phyloP scores from a whole-genome alignment of 2,888 invertebrate genomes.

The Conus canariensis region DNA sequence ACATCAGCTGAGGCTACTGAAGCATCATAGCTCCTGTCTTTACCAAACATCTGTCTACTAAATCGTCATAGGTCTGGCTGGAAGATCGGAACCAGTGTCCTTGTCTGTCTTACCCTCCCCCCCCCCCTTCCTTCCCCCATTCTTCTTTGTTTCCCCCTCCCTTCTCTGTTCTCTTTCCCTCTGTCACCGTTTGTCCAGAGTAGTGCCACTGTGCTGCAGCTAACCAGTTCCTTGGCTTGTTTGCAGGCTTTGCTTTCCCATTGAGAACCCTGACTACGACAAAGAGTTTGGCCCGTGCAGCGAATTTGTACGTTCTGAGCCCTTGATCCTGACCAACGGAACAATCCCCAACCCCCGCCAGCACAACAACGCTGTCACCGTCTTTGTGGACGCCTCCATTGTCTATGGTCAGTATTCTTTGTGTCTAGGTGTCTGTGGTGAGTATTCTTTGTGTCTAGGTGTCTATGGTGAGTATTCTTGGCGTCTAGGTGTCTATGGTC shows the following conservation, averaged over 20 bases:
- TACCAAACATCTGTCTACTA: no score
- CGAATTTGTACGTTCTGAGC: slow-evolving; percentile 47
- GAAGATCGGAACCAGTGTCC: no score
- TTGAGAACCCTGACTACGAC: slow-evolving; percentile 42
- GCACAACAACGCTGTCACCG: slow-evolving; percentile 45
- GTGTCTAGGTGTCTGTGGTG: neutral
- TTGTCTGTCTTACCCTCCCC: neutral
- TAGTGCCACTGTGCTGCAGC: no score
- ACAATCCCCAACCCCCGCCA: slow-evolving; percentile 33
- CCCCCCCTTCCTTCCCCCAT: neutral
- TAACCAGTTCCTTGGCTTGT: neutral
- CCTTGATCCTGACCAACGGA: slow-evolving; percentile 28
- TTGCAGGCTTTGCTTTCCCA: slow-evolving; percentile 47
- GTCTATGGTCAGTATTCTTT: slow-evolving; percentile 13
- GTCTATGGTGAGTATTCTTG: neutral
- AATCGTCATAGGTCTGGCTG: no score
- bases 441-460: neutral
- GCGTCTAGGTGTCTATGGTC: no score
- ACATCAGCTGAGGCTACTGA: no score
- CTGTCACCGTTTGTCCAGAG: neutral
- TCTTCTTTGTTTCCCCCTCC: neutral
- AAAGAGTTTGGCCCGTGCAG: slow-evolving; percentile 43
- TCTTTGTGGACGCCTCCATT: slow-evolving; percentile 43
- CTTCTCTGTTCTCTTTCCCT: neutral
- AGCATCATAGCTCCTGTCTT: no score